Evolutionary conservation across 2,888 invertebrate species (phyloP).

Genomic region (Drosophila incognita): DNA sequence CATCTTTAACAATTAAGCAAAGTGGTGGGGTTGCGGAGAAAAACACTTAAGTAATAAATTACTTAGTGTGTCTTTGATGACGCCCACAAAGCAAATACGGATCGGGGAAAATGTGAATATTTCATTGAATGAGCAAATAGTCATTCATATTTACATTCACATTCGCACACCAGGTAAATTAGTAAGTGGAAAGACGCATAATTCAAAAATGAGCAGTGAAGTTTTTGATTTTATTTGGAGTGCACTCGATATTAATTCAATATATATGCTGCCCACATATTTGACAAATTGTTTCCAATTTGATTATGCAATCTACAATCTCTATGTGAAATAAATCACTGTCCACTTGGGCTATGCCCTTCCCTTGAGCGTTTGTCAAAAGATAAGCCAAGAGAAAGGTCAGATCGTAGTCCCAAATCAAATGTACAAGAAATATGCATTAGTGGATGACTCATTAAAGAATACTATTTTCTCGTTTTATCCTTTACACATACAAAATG

Average conservation of each 20-base stretch:
- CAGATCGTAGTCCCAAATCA: constrained; percentile 18
- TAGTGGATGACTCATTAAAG: constrained; percentile 13
- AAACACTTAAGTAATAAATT: constrained; percentile 60
- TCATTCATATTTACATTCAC: constrained; percentile 20
- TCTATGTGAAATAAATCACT: constrained; percentile 24
- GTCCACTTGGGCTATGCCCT: neutral
- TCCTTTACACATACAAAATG: neutral
- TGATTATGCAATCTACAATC: constrained; percentile 6
- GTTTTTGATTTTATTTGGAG: constrained; percentile 27
- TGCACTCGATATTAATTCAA: constrained; percentile 35
- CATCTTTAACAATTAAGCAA: constrained; percentile 64
- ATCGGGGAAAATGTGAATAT: constrained; percentile 15
- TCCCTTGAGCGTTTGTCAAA: constrained; percentile 9
- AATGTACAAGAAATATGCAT: constrained; percentile 12
- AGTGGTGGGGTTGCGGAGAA: constrained; percentile 28
- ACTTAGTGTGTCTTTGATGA: constrained; percentile 39
- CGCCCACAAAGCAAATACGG: constrained; percentile 54
- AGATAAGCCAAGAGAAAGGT: constrained; percentile 43
- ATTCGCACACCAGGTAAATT: constrained; percentile 33
- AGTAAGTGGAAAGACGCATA: constrained; percentile 11
- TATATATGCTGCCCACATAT: constrained; percentile 38
- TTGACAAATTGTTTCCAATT: constrained; percentile 28
- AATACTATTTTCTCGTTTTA: neutral
- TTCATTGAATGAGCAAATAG: constrained; percentile 22
- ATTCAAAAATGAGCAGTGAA: neutral